Base-by-base conservation (phyloP, 2,888 invertebrate genomes). In the Linnaemya tessellans region DNA sequence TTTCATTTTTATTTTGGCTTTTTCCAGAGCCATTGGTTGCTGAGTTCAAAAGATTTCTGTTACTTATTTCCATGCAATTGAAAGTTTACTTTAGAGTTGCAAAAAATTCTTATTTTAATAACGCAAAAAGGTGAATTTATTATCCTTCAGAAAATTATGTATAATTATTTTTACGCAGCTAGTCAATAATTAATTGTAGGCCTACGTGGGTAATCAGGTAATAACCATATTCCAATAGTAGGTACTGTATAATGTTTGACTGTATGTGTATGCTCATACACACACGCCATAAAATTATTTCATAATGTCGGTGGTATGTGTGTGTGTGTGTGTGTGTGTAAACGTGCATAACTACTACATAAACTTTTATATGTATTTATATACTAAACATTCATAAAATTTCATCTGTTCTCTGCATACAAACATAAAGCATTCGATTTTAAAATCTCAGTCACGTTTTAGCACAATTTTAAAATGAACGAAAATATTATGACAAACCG, bases 401-500 rank as follows among this genome's bases (percentile, higher is more conserved):
- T 68, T 62, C 5, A 43, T 54, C 46, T 46, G 41, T 41, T 41
- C 41, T 41, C 41, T 11, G 8, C 25, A 60, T 18, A 13, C 3
- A 43, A 3, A 38, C n/a, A 13, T 18, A 46, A 13, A 15, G 7
- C 15, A 46, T 49, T 25, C 35, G 35, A 64, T 58, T 49, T 82
- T 56, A 20, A 65, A 71, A 77, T 77, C 56, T 58, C 77, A 71
- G 82, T 82, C 82, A 82, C 82, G 77, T 82, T 70, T 77, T 30
- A 60, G 70, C 49, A 77, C 70, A 77, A 70, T 60, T 77, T 81
- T 46, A 35, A 80, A 80, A 67, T 60, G 60, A 74, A 67, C 60
- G 49, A 58, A 77, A 77, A 77, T 22, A 20, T 13, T 62, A 15
- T 75, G 75, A 65, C 67, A 75, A 51, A 77, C 64, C 46, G 54